These are phyloP conservation scores for Desmodus rotundus DNA, from an alignment of 2,113 vertebrate genomes.

Conservation along the genomic window DNA sequence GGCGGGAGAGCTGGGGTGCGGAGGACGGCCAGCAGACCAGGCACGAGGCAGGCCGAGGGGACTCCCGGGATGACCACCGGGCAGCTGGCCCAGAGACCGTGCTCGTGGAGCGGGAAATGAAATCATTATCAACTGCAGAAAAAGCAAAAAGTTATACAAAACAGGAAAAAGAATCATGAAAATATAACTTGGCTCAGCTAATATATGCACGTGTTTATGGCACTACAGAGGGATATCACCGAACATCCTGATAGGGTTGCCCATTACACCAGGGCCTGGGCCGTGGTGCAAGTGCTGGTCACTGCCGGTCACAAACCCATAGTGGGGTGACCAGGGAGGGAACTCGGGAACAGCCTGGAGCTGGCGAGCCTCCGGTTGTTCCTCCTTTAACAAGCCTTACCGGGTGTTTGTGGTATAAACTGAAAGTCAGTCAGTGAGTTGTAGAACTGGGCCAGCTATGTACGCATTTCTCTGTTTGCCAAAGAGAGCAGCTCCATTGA, in stretches of 20 bases:
- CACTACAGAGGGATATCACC: background rate
- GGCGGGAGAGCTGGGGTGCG: background rate
- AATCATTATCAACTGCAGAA: background rate
- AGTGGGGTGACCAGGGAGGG: background rate
- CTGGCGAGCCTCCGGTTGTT: background rate
- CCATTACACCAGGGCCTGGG: background rate
- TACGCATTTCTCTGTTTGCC: background rate
- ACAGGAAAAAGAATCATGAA: background rate
- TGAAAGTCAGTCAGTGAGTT: background rate
- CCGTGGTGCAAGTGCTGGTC: background rate
- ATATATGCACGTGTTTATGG: background rate
- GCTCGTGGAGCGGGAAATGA: background rate
- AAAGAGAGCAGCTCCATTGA: background rate
- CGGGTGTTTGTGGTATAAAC: background rate
- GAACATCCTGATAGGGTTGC: background rate
- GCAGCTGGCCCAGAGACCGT: background rate
- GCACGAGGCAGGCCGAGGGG: background rate
- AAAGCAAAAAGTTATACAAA: background rate
- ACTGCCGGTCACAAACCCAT: background rate
- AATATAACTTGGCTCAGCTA: background rate
- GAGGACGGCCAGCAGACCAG: background rate
- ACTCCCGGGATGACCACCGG: background rate
- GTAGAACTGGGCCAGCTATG: background rate
- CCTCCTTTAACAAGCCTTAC: background rate
- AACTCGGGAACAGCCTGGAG: background rate